Base-by-base conservation (phyloP, 1,140 invertebrate genomes). In the Anastrepha obliqua region DNA sequence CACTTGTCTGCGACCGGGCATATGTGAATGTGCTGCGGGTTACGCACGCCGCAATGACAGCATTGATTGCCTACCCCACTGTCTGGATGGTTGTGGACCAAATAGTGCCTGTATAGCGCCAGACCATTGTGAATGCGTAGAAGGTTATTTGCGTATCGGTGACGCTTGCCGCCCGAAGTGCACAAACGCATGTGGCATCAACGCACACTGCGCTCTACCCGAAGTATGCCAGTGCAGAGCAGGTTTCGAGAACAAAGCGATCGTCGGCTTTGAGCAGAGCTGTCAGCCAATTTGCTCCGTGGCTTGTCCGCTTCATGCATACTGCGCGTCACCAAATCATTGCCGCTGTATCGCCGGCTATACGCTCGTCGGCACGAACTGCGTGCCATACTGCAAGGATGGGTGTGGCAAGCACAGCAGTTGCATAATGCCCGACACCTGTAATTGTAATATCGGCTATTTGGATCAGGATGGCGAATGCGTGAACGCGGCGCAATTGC, bases 381-480 rank as follows among this genome's bases (percentile, higher is more conserved):
- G 67, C 39, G 67, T 47, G 17, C 39, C 67, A 13, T 42, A n/a
- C 15, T 74, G 67, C 67, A 74, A n/a, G 6, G 15, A 74, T 7
- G 15, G 17, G 67, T 74, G 67, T 47, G 67, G 67, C 67, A 11
- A 29, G 6, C 13, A 74, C 15, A 74, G 67, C 42, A 74, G 42
- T 44, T 74, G 67, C 6, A 74, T 74, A 42, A 15, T 42, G 17
- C 67, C 67, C 67, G 15, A 74, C 42, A 44, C 13, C 39, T 74
- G 67, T n/a, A 42, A 44, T 17, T 74, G 67, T 13, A 42, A 74
- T 47, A 17, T 9, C 5, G 67, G 44, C 15, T 74, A 44, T 47
- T 42, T 74, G 67, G 67, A 74, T 11, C 67, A 74, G 5, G 39
- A 47, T n/a, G 67, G 67, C 17, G 39, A 74, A 74, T 74, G 67